phyloP scores from a whole-genome alignment of 2,888 invertebrate species.

The Caenorhabditis drosophilae region DNA sequence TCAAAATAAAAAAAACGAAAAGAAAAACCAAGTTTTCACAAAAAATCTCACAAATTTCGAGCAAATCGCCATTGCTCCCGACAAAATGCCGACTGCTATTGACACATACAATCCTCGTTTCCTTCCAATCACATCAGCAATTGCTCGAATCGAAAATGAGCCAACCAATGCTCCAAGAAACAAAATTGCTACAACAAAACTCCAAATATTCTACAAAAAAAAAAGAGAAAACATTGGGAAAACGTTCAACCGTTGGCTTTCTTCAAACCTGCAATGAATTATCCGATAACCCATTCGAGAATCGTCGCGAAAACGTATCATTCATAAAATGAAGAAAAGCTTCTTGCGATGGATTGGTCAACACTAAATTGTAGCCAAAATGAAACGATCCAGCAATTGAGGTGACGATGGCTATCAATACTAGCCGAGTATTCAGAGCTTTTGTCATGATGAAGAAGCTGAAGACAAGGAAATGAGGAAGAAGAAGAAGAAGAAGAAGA shows the following conservation, averaged over 20 bases:
- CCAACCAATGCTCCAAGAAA: slow-evolving; percentile 59
- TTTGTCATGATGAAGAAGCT: slow-evolving; percentile 20
- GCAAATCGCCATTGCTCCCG: slow-evolving; percentile 42
- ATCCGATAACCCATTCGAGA: slow-evolving; percentile 29
- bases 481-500: too few relatives aligned
- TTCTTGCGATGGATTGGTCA: slow-evolving; percentile 58
- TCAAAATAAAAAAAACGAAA: neutral
- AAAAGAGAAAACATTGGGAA: too few relatives aligned
- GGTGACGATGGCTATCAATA: slow-evolving; percentile 39
- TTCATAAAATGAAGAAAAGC: slow-evolving; percentile 56
- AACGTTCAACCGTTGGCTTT: too few relatives aligned
- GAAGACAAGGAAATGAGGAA: too few relatives aligned
- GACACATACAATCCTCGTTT: slow-evolving; percentile 53
- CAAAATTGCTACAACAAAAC: slow-evolving; percentile 55
- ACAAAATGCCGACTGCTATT: slow-evolving; percentile 40
- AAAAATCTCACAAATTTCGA: slow-evolving; percentile 51
- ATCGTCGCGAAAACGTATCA: slow-evolving; percentile 38
- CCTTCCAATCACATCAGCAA: slow-evolving; percentile 53
- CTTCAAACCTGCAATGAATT: slow-evolving; percentile 26
- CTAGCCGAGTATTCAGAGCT: slow-evolving; percentile 40
- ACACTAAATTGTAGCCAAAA: slow-evolving; percentile 57
- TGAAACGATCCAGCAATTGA: slow-evolving; percentile 59
- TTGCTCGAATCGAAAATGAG: slow-evolving; percentile 41
- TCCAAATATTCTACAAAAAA: slow-evolving; percentile 54
- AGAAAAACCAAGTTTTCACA: slow-evolving; percentile 2